Conservation (phyloP, 2,113 vertebrate genomes). For the Phalacrocorax pelagicus region DNA sequence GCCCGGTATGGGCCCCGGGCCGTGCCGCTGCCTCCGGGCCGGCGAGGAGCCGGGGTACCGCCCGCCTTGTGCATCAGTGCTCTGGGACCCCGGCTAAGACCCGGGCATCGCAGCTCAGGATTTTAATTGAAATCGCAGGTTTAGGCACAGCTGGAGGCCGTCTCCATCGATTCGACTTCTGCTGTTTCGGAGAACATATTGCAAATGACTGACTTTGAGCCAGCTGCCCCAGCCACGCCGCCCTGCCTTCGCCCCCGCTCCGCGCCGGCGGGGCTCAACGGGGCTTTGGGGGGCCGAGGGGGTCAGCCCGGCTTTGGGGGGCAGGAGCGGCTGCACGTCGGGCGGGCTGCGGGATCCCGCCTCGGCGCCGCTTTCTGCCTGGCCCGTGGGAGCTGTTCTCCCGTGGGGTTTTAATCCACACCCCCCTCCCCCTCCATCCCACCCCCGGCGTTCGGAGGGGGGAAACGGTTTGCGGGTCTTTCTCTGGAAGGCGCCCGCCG, state of each 20-base stretch:
- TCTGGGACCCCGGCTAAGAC: not conserved
- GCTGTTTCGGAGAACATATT: constrained; percentile 32
- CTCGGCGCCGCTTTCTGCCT: too few relatives aligned
- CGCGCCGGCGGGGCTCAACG: too few relatives aligned
- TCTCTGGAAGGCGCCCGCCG: not conserved
- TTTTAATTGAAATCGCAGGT: constrained; percentile 68
- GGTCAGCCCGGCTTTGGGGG: not conserved
- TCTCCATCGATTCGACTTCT: constrained; percentile 55
- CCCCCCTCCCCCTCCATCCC: not conserved
- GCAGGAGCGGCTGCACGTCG: not conserved
- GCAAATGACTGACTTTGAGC: constrained; percentile 18
- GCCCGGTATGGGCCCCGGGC: too few relatives aligned
- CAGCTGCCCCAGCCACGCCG: not conserved
- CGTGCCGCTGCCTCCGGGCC: too few relatives aligned
- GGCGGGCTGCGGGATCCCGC: not conserved
- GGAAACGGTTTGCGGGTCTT: not conserved
- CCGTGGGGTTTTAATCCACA: not conserved
- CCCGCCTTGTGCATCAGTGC: not conserved
- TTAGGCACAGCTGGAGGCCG: constrained; percentile 70
- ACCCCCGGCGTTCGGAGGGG: not conserved
- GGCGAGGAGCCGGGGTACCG: not conserved
- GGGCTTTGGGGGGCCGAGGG: too few relatives aligned
- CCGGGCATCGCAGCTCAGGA: not conserved
- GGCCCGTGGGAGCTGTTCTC: not conserved
- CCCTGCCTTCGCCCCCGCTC: not conserved